phyloP scores from a whole-genome alignment of 2,888 invertebrate species.

The Schizaphis graminum region DNA sequence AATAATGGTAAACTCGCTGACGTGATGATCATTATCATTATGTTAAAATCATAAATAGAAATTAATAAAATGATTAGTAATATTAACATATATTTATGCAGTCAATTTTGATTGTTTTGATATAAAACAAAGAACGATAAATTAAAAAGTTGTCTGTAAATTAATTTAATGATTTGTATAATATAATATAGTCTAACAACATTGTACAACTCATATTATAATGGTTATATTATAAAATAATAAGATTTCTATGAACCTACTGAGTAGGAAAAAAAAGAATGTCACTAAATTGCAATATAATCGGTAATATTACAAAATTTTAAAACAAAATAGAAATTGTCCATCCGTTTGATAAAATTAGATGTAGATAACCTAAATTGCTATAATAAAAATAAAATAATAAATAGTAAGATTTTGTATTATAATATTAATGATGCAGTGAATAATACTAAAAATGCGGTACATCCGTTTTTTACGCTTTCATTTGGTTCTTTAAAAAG shows the following conservation, averaged over 20 bases:
- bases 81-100: background rate
- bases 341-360: background rate
- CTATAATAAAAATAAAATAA: background rate
- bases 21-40: background rate
- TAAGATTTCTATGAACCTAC: background rate
- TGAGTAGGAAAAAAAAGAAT: background rate
- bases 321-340: background rate
- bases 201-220: background rate
- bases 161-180: background rate
- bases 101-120: background rate
- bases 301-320: background rate
- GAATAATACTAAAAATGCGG: background rate
- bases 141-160: background rate
- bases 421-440: background rate
- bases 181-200: background rate
- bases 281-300: background rate
- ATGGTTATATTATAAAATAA: background rate
- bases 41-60: background rate
- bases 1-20: background rate
- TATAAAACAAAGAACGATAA: background rate
- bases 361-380: background rate
- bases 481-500: background rate
- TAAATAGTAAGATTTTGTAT: background rate
- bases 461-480: background rate
- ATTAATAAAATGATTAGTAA: conserved; percentile 1